A percentile compares a stretch with the other conserved stretches of the same genome.
These are phyloP conservation scores for Penelope pileata DNA, from an alignment of 2,113 vertebrate genomes.

Conservation along the genomic window DNA sequence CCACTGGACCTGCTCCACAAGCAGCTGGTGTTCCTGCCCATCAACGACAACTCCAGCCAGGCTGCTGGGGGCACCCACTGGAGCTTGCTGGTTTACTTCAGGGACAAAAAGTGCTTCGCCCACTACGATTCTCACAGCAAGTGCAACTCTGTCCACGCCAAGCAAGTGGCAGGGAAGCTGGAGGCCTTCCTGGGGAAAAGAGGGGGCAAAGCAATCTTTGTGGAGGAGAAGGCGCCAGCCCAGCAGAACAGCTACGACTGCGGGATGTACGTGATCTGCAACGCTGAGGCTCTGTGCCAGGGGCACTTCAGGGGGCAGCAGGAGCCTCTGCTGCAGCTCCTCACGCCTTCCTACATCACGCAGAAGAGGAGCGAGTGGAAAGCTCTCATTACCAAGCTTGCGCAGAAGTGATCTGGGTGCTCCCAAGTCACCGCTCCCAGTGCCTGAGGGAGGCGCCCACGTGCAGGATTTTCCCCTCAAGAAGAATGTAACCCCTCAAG, in stretches of 20 bases:
- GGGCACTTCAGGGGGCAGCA: conserved; percentile 70
- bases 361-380: conserved; percentile 90
- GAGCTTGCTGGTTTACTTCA: conserved; percentile 92
- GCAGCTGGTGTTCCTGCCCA: conserved; percentile 87
- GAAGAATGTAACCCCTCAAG: conserved; percentile 56
- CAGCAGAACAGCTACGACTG: conserved; percentile 99
- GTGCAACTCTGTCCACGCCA: conserved; percentile 87
- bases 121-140: conserved; percentile 95
- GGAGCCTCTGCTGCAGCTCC: conserved; percentile 77
- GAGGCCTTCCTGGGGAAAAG: conserved; percentile 82
- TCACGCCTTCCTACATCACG: conserved; percentile 91
- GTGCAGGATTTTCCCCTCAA: background rate
- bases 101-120: conserved; percentile 82
- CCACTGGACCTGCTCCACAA: conserved; percentile 85
- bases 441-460: conserved; percentile 55
- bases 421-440: conserved; percentile 4
- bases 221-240: conserved; percentile 87
- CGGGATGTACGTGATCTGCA: conserved; percentile 98
- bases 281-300: conserved; percentile 87
- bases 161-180: conserved; percentile 86
- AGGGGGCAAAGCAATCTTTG: conserved; percentile 75
- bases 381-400: conserved; percentile 84
- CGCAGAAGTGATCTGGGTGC: conserved; percentile 76
- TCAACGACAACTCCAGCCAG: conserved; percentile 94
- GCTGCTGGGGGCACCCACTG: conserved; percentile 93